These are phyloP conservation scores for Hycleus cichorii DNA, from an alignment of 1,140 invertebrate species.

Conservation along the genomic window DNA sequence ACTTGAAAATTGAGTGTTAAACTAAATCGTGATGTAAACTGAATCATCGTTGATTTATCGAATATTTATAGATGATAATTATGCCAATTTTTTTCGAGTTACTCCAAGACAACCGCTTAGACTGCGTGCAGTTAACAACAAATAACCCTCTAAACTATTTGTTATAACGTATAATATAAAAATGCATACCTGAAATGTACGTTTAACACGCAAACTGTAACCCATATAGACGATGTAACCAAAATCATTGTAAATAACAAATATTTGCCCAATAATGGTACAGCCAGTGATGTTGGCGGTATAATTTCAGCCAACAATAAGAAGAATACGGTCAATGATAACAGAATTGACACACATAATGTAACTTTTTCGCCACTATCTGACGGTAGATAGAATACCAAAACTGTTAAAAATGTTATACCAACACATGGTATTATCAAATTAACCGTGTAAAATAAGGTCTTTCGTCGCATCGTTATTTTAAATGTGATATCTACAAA, in stretches of 20 bases:
- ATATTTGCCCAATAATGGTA: conserved; percentile 95
- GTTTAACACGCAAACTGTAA: conserved; percentile 94
- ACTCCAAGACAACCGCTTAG: too few species aligned
- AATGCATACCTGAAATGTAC: conserved; percentile 87
- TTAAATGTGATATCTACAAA: conserved; percentile 90
- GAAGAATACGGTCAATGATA: conserved; percentile 98
- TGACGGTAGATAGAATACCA: conserved; percentile 93
- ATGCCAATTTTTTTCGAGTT: neutral
- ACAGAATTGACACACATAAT: conserved; percentile 94
- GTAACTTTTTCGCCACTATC: conserved; percentile 93
- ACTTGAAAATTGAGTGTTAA: too few species aligned
- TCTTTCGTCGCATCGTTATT: conserved; percentile 87
- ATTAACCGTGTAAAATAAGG: conserved; percentile 87
- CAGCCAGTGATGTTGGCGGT: conserved; percentile 92
- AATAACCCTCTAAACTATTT: neutral
- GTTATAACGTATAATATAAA: too few species aligned
- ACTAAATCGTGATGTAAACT: too few species aligned
- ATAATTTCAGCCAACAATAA: conserved; percentile 95
- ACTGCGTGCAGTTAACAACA: conserved; percentile 8
- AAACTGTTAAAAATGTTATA: conserved; percentile 86
- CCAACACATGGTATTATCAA: conserved; percentile 86
- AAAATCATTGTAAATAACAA: conserved; percentile 96
- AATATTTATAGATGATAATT: neutral
- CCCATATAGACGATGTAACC: conserved; percentile 92
- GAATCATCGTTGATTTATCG: neutral